Evolutionary conservation across 2,113 vertebrate genomes (phyloP).

Genomic region (Meleagris gallopavo): DNA sequence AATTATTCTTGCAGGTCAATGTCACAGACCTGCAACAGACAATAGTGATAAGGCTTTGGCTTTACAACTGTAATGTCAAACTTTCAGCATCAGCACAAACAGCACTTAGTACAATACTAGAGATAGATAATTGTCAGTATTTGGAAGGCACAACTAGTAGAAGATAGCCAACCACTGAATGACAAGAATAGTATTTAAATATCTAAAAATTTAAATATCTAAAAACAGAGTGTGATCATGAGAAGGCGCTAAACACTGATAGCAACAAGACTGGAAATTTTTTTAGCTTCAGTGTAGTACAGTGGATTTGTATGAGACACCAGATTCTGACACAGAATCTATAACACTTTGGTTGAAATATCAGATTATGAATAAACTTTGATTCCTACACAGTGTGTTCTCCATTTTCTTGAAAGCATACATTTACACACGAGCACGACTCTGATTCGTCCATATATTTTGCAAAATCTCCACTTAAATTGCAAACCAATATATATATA

Average conservation of each 20-base stretch:
- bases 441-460: neutral
- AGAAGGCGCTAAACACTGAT: neutral
- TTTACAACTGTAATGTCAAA: neutral
- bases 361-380: conserved; percentile 17
- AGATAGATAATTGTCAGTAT: neutral
- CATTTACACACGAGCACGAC: neutral
- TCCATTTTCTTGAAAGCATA: neutral
- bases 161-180: neutral
- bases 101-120: neutral
- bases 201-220: neutral
- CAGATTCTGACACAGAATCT: neutral
- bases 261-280: neutral
- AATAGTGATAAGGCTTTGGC: neutral
- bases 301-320: neutral
- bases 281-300: neutral
- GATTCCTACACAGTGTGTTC: neutral
- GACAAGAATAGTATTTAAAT: neutral
- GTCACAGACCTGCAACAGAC: neutral
- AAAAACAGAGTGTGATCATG: neutral
- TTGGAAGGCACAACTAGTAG: neutral
- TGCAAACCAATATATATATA: neutral
- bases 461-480: neutral
- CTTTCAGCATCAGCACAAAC: neutral
- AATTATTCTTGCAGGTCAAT: neutral
- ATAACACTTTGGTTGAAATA: conserved; percentile 39